phyloP scores from a whole-genome alignment of 2,797 vertebrate genomes.

The Anguilla marmorata region DNA sequence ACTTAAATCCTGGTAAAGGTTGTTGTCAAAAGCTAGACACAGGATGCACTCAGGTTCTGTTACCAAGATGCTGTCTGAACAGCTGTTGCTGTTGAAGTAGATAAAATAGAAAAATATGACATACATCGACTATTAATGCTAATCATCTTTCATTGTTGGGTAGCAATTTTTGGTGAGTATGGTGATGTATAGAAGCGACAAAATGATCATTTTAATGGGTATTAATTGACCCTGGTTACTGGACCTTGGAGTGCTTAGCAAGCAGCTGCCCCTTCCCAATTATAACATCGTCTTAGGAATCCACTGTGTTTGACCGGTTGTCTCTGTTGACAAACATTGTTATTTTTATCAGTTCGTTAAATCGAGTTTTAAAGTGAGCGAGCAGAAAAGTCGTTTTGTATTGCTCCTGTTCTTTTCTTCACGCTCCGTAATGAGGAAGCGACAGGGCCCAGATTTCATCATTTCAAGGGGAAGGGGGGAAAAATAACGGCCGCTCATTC shows the following conservation, averaged over 20 bases:
- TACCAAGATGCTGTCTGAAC: neutral
- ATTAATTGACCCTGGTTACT: neutral
- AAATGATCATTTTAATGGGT: neutral
- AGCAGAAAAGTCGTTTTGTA: neutral
- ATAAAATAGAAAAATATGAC: too few relatives aligned
- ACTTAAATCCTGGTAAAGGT: too few relatives aligned
- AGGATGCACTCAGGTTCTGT: neutral
- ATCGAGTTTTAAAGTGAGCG: neutral
- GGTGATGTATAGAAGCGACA: too few relatives aligned
- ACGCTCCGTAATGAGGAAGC: slow-evolving; percentile 20
- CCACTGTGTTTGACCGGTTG: neutral
- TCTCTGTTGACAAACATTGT: neutral
- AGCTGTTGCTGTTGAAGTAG: neutral
- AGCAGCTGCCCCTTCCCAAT: neutral
- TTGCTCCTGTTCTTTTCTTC: slow-evolving; percentile 3
- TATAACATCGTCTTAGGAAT: neutral
- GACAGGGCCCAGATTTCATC: slow-evolving; percentile 28
- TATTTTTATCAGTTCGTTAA: slow-evolving; percentile 23
- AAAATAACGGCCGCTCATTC: slow-evolving; percentile 5
- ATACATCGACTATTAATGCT: too few relatives aligned
- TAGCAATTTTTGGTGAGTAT: too few relatives aligned
- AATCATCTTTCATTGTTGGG: too few relatives aligned
- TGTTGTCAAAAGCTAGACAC: neutral
- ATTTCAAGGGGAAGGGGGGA: neutral
- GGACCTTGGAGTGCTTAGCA: neutral